These are phyloP conservation scores for Protodeltote pygarga DNA, from an alignment of 2,888 invertebrate species.

Conservation along the genomic window DNA sequence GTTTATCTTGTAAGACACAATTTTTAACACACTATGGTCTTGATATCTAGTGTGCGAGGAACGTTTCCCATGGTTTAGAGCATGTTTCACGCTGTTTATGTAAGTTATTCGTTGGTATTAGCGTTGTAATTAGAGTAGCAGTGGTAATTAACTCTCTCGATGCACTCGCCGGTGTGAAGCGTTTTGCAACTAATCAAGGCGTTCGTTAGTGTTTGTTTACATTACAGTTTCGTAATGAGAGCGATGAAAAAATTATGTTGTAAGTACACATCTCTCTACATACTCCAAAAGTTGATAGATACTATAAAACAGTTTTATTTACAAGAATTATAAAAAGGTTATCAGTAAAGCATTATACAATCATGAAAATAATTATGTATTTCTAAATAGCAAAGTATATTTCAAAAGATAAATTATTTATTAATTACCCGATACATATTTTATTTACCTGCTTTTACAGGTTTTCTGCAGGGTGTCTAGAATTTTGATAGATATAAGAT, in stretches of 20 bases:
- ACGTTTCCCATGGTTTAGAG: conserved; percentile 15
- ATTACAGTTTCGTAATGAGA: conserved; percentile 43
- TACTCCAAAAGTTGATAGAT: conserved; percentile 3
- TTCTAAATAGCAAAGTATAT: too few species aligned
- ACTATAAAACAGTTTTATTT: not conserved
- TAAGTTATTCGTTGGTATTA: conserved; percentile 41
- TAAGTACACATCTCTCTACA: conserved; percentile 1
- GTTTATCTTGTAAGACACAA: conserved; percentile 13
- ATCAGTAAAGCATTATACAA: not conserved
- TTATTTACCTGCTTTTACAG: too few species aligned
- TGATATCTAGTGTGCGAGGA: conserved; percentile 7
- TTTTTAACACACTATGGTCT: conserved; percentile 17
- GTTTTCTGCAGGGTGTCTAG: too few species aligned
- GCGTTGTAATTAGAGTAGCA: conserved; percentile 39
- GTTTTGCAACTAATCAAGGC: conserved; percentile 49
- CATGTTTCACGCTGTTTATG: conserved; percentile 20
- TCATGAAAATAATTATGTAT: too few species aligned
- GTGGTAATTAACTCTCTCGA: conserved; percentile 45
- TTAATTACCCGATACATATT: too few species aligned
- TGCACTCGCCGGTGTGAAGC: conserved; percentile 24
- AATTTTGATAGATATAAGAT: too few species aligned
- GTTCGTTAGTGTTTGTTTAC: conserved; percentile 51
- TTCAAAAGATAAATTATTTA: too few species aligned
- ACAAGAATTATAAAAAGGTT: not conserved
- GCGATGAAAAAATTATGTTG: conserved; percentile 17